Percentiles rank a stretch among this genome's conserved stretches.
Evolutionary conservation across 2,113 vertebrate genomes (phyloP).

Genomic region (Elgaria multicarinata): DNA sequence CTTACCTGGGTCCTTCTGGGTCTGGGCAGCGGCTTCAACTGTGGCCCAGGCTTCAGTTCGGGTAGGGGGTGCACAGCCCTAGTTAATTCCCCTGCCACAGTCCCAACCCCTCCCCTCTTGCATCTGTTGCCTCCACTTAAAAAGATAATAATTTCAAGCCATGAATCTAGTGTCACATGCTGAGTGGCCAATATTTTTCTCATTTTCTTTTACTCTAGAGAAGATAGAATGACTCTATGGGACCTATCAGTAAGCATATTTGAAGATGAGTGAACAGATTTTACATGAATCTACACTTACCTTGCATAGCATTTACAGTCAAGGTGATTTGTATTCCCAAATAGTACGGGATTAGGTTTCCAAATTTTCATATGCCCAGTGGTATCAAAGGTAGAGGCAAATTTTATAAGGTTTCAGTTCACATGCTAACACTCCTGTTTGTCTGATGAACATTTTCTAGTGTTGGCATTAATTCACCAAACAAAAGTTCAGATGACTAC

Average conservation of each 20-base stretch:
- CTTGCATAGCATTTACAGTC: neutral
- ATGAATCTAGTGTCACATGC: neutral
- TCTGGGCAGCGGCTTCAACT: too few species aligned
- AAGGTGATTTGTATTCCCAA: neutral
- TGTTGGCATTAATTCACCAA: neutral
- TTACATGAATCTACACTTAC: neutral
- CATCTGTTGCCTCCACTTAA: neutral
- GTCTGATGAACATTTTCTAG: neutral
- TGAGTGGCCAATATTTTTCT: fast-evolving
- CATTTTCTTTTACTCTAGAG: neutral
- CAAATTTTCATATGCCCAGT: neutral
- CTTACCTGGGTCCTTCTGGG: too few species aligned
- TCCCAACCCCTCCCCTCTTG: neutral
- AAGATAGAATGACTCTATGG: fast-evolving
- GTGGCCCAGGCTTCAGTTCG: too few species aligned
- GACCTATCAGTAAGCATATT: neutral
- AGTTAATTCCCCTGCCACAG: neutral
- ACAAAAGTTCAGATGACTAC: neutral
- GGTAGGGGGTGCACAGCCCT: too few species aligned
- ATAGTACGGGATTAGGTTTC: neutral
- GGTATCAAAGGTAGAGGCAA: neutral
- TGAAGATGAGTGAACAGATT: slow-evolving; percentile 7
- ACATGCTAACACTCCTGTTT: neutral
- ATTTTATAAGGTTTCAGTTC: neutral
- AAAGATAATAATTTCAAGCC: neutral